These are phyloP conservation scores for Phoenicopterus ruber DNA, from an alignment of 2,113 vertebrate genomes.

Conservation along the genomic window DNA sequence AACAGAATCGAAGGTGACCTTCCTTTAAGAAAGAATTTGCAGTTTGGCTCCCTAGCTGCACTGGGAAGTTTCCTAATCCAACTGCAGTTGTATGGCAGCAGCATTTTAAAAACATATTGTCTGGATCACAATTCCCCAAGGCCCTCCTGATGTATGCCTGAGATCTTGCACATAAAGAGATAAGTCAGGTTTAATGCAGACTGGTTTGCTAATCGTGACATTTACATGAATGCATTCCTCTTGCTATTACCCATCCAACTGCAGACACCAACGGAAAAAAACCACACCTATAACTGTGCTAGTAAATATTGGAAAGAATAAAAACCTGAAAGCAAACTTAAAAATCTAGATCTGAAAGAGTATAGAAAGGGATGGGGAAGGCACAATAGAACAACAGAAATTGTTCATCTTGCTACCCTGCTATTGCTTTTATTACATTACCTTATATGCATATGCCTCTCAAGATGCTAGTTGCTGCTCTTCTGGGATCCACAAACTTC, in stretches of 20 bases:
- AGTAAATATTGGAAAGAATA: not conserved
- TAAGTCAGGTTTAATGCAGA: not conserved
- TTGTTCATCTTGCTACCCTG: not conserved
- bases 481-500: not conserved
- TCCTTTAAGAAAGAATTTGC: not conserved
- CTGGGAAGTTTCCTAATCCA: not conserved
- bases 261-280: not conserved
- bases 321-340: not conserved
- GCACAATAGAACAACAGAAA: accelerated
- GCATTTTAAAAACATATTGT: not conserved
- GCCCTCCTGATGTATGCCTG: not conserved
- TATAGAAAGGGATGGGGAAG: not conserved
- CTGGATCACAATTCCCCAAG: not conserved
- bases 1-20: not conserved
- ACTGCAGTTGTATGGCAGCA: not conserved
- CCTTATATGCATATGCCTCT: not conserved
- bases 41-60: not conserved
- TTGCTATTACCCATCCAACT: not conserved
- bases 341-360: not conserved
- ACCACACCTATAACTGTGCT: not conserved
- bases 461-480: not conserved
- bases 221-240: not conserved
- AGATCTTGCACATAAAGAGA: not conserved
- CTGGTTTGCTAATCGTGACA: not conserved
- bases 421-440: not conserved